A percentile compares a stretch with the other conserved stretches of the same genome.
Evolutionary conservation across 2,888 invertebrate genomes (phyloP).

Genomic region (Limnephilus marmoratus): DNA sequence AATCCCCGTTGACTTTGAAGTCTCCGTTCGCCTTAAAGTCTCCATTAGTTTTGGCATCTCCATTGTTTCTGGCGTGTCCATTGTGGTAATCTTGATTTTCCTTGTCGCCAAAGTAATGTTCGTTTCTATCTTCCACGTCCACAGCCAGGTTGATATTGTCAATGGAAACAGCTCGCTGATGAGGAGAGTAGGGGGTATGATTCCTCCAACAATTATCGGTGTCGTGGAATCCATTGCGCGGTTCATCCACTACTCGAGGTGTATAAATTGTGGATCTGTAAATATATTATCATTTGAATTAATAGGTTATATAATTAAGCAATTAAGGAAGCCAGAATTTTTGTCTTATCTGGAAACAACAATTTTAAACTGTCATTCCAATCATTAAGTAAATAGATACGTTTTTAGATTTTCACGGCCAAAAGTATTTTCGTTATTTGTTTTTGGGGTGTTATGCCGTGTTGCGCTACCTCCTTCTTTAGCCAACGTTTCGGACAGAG

Average conservation of each 20-base stretch:
- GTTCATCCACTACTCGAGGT: slow-evolving; percentile 82
- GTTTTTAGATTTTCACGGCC: no score
- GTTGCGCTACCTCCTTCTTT: no score
- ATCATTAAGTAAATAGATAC: not conserved
- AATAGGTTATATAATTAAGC: slow-evolving; percentile 9
- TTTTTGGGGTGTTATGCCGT: no score
- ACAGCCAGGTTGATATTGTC: slow-evolving; percentile 79
- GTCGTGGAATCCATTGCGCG: slow-evolving; percentile 72
- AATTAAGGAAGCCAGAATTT: not conserved
- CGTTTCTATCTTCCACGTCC: slow-evolving; percentile 71
- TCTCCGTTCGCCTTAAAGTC: slow-evolving; percentile 52
- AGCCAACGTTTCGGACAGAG: no score
- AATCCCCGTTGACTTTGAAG: slow-evolving; percentile 38
- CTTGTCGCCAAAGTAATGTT: slow-evolving; percentile 71
- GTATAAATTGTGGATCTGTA: slow-evolving; percentile 83
- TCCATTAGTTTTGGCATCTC: slow-evolving; percentile 50
- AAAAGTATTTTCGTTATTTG: no score
- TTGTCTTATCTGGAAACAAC: not conserved
- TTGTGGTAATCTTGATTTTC: slow-evolving; percentile 62
- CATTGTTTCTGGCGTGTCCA: slow-evolving; percentile 52
- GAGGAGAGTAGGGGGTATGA: slow-evolving; percentile 70
- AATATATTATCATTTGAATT: slow-evolving; percentile 58
- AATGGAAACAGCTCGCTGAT: slow-evolving; percentile 79
- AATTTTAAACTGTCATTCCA: not conserved
- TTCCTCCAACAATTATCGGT: slow-evolving; percentile 72